Evolutionary conservation across 2,797 vertebrate species (phyloP).

Genomic region (Taeniopygia guttata): DNA sequence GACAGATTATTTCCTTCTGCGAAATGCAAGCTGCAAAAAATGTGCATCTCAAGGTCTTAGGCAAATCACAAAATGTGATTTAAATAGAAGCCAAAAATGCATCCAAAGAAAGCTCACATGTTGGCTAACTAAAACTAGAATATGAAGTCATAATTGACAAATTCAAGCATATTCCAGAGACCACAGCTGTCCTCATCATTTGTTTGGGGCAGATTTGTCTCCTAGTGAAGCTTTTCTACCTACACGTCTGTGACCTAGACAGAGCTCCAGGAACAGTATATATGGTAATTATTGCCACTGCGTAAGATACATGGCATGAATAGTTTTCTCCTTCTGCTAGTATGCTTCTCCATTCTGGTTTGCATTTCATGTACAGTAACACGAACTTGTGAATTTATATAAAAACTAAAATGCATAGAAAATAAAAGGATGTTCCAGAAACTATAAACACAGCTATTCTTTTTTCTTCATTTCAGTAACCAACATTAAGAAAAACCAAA

Average conservation of each 20-base stretch:
- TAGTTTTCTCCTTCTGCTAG: neutral
- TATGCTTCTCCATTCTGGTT: neutral
- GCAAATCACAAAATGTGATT: neutral
- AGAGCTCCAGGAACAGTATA: neutral
- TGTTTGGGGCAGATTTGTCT: neutral
- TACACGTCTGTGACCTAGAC: neutral
- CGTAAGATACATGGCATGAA: neutral
- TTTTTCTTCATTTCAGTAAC: neutral
- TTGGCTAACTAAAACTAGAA: neutral
- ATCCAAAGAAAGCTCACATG: rapidly evolving
- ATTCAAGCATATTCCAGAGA: neutral
- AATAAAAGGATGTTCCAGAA: neutral
- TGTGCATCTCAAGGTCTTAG: neutral
- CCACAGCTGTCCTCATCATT: neutral
- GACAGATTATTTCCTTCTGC: neutral
- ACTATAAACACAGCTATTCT: neutral
- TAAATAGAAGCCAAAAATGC: neutral
- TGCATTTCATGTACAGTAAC: neutral
- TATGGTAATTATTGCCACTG: neutral
- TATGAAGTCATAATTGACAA: neutral
- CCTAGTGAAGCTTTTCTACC: neutral
- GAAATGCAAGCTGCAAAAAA: neutral
- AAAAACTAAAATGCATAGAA: neutral
- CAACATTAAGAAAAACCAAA: neutral
- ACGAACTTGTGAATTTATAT: neutral